Evolutionary conservation across 2,888 invertebrate species (phyloP).

Genomic region (Cylindroiulus punctatus): DNA sequence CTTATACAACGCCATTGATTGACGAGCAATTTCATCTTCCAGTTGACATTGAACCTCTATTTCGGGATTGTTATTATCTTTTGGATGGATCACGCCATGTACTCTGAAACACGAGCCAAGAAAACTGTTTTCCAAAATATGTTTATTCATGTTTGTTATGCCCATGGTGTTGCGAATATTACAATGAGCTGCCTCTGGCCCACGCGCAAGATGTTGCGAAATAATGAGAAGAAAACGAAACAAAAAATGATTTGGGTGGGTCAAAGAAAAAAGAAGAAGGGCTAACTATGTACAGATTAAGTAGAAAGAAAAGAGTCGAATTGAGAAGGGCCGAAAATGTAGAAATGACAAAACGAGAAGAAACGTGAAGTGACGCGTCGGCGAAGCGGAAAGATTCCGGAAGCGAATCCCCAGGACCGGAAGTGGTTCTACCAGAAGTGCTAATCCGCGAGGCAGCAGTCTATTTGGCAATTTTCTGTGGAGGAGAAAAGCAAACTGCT

Average conservation of each 20-base stretch:
- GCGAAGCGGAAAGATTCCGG: not conserved
- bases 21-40: not conserved
- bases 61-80: not conserved
- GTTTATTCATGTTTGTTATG: not conserved
- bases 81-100: not conserved
- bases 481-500: not conserved
- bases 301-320: not conserved
- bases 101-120: not conserved
- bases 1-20: not conserved
- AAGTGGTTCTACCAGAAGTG: not conserved
- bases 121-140: not conserved
- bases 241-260: not conserved
- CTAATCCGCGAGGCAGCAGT: not conserved
- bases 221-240: constrained; percentile 6
- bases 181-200: not conserved
- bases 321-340: too few relatives aligned
- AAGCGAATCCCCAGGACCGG: constrained; percentile 6
- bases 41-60: constrained; percentile 17
- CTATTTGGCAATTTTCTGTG: constrained; percentile 18
- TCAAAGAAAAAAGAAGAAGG: not conserved
- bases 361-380: not conserved
- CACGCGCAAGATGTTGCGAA: not conserved
- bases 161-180: not conserved
- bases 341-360: constrained; percentile 3
- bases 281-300: not conserved